These are phyloP conservation scores for Platyura marginata DNA, from an alignment of 1,140 invertebrate species.

Conservation along the genomic window DNA sequence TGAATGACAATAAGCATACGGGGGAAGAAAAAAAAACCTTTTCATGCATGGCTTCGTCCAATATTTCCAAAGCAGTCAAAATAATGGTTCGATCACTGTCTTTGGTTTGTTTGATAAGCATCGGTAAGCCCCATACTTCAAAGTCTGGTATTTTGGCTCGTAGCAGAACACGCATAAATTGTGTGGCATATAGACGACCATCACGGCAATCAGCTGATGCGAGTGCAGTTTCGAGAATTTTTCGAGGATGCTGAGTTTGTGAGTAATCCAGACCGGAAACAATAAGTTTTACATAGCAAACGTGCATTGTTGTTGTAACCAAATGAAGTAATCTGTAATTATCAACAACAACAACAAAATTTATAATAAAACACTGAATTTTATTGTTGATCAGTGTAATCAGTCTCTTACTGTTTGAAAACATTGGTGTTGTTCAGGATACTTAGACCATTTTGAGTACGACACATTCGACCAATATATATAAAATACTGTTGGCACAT, in stretches of 20 bases:
- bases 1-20: background rate
- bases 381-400: background rate
- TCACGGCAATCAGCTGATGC: conserved; percentile 34
- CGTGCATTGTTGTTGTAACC: conserved; percentile 65
- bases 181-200: conserved; percentile 73
- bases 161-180: conserved; percentile 71
- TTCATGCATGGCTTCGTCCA: conserved; percentile 87
- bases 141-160: conserved; percentile 48
- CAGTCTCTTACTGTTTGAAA: conserved; percentile 52
- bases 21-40: conserved; percentile 29
- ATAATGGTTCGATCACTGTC: conserved; percentile 60
- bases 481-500: conserved; percentile 88
- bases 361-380: too few relatives aligned
- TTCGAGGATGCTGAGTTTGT: conserved; percentile 45
- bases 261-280: conserved; percentile 78
- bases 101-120: conserved; percentile 62
- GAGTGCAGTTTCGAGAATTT: conserved; percentile 51
- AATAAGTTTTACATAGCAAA: conserved; percentile 83
- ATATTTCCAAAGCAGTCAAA: conserved; percentile 53
- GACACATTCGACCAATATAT: conserved; percentile 72
- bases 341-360: too few relatives aligned
- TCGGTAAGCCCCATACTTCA: conserved; percentile 62
- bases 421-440: conserved; percentile 60
- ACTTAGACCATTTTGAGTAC: conserved; percentile 47
- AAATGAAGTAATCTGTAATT: conserved; percentile 57